Percentiles rank a stretch among this genome's conserved stretches.
These are phyloP conservation scores for Pantherophis alleghaniensis DNA, from an alignment of 2,797 vertebrate genomes.

Conservation along the genomic window DNA sequence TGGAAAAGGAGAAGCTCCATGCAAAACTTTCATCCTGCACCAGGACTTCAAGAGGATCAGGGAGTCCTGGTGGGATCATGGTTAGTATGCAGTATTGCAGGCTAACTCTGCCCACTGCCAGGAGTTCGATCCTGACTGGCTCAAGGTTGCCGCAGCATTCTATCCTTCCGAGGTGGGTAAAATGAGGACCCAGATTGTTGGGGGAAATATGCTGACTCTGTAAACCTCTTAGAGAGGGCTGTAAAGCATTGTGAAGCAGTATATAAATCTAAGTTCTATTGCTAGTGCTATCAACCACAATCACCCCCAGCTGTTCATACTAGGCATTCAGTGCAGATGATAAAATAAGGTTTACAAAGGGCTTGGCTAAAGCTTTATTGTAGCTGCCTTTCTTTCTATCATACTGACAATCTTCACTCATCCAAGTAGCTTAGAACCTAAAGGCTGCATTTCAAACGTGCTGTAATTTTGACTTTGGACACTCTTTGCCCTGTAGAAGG, in stretches of 20 bases:
- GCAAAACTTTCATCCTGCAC: background rate
- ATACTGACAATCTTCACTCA: background rate
- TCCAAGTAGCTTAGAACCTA: background rate
- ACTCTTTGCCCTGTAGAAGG: background rate
- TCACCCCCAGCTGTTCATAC: background rate
- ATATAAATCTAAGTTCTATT: background rate
- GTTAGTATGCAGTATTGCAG: background rate
- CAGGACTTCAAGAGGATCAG: background rate
- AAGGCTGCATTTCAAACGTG: background rate
- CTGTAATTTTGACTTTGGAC: background rate
- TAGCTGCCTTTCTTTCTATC: background rate
- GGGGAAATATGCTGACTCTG: background rate
- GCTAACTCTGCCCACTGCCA: background rate
- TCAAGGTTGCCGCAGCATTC: background rate
- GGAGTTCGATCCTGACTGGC: background rate
- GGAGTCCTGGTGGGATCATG: background rate
- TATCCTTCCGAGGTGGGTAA: background rate
- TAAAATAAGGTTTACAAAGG: background rate
- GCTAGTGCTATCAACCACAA: background rate
- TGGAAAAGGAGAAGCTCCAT: background rate
- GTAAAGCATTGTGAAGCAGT: background rate
- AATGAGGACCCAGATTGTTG: background rate
- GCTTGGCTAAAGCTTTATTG: background rate
- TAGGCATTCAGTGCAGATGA: background rate
- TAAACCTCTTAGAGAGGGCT: background rate